Base-by-base conservation (phyloP, 2,797 vertebrate species). In the Malurus splendens region DNA sequence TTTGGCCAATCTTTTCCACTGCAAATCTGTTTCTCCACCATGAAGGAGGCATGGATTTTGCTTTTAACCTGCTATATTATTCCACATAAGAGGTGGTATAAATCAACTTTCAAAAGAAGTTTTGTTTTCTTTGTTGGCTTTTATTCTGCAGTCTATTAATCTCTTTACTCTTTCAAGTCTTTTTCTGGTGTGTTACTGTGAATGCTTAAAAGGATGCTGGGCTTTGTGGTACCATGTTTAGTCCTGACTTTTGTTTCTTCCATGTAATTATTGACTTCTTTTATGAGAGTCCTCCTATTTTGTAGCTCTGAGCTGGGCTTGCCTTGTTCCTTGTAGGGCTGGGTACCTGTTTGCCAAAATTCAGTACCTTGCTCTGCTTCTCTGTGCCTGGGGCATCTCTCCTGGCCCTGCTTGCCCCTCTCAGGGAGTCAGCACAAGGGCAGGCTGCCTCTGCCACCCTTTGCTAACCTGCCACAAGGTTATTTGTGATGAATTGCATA, bases 181-280 rank as follows among this genome's bases (percentile, higher is more conserved):
- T 78, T 81, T 74, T 74, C 41, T 72, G 50, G 38, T 48, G 45
- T 10, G 3, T 83, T 61, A 14, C 59, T 81, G 11, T 48, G 77
- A 71, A 41, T 94, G 68, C 50, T 75, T 71, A 64, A 87, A 71
- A 64, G 51, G 68, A 48, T 71, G 25, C 28, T n/a, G 47, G 33
- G 41, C 14, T 71, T 33, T 52, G 14, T 48, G 48, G 38, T 71
- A 42, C 45, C 32, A 67, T n/a, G 8, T 36, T 87, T 28, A 8
- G 19, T 78, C 22, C 38, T 79, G 41, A 30, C n/a, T 55, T 19
- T 47, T 44, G 17, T 67, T 75, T 61, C 38, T 60, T 47, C 36
- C 3, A 0, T 6, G 1, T 9, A n/a, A 32, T 12, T 52, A 36
- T 23, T 0, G 0, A 38, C 27, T 79, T 67, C 3, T 79, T 67